Conservation (phyloP, 1,140 invertebrate species). For the Leptopilina boulardi region DNA sequence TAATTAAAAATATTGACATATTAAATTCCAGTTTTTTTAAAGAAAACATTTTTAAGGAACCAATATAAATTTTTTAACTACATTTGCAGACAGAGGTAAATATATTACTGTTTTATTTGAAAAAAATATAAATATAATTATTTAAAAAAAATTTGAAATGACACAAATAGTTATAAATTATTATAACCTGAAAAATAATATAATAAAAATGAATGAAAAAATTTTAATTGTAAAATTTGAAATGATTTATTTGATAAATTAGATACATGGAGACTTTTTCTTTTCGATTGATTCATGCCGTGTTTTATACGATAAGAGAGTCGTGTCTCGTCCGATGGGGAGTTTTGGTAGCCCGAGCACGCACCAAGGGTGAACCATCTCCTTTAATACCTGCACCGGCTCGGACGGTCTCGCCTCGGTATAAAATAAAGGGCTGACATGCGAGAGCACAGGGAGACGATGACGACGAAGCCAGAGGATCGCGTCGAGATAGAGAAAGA, state of each 20-base stretch:
- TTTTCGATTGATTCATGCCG: conserved; percentile 54
- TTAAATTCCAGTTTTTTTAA: too few relatives aligned
- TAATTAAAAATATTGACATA: too few relatives aligned
- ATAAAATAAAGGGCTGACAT: conserved; percentile 76
- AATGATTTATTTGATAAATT: not conserved
- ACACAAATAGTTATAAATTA: too few relatives aligned
- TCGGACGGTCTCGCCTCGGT: conserved; percentile 64
- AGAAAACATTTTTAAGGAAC: too few relatives aligned
- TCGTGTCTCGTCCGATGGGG: conserved; percentile 64
- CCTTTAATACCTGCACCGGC: conserved; percentile 73
- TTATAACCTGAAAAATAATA: too few relatives aligned
- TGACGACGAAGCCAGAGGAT: conserved; percentile 54
- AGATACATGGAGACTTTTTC: not conserved
- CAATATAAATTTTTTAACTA: too few relatives aligned
- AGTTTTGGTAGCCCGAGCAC: conserved; percentile 73
- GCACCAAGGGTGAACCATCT: conserved; percentile 70
- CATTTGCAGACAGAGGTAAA: too few relatives aligned
- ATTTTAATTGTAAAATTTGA: not conserved
- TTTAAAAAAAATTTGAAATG: too few relatives aligned
- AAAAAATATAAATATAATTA: too few relatives aligned
- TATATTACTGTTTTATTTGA: too few relatives aligned
- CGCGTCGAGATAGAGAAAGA: conserved; percentile 39
- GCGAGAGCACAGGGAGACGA: conserved; percentile 56
- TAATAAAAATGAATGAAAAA: too few relatives aligned
- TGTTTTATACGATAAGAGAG: conserved; percentile 62